Base-by-base conservation (phyloP, 2,888 invertebrate species). In the Brenthis daphne region DNA sequence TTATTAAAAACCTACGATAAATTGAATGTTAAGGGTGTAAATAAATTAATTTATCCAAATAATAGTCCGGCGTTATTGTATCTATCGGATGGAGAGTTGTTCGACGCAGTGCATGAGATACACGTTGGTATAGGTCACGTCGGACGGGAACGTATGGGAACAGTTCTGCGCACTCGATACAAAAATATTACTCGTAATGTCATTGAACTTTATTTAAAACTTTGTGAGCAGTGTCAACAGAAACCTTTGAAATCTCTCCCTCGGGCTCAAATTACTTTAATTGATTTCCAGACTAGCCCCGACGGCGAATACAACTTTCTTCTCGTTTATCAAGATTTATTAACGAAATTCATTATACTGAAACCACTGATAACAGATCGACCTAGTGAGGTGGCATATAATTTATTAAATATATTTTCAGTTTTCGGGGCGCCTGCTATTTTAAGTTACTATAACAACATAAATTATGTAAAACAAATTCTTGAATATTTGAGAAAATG, bases 371-470 rank as follows among this genome's bases (percentile, higher is more conserved):
- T 43, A 63, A 63, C 53, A 12, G 43, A 63, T 24, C 12, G 14
- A 1, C 14, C 14, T 4, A 54, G 16, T 54, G 63, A 63, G 11
- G 37, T 63, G 14, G 54, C 51, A 14, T 54, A 20, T 20, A 63
- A 54, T 63, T 63, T 63, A 14, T 63, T 63, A 1, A 54, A 63
- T 63, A 54, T 63, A 63, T 63, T 53, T 37, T 53, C 63, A 53
- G 20, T 54, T 43, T 63, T 54, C 43, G 54, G 63, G 6, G 53
- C 54, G 1, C 63, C 63, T 8, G 20, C 63, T 16, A 20, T 63
- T n/a, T 37, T 63, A 54, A 20, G 54, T 14, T 63, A 63, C 53
- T 63, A 53, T 24, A 63, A 63, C n/a, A 54, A 20, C 11, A 63
- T 24, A 5, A 54, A 63, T 43, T 63, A 6, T 54, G 43, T 63